A percentile compares a stretch with the other conserved stretches of the same genome.
phyloP scores from a whole-genome alignment of 2,797 vertebrate species.

The Pogonophryne albipinna region DNA sequence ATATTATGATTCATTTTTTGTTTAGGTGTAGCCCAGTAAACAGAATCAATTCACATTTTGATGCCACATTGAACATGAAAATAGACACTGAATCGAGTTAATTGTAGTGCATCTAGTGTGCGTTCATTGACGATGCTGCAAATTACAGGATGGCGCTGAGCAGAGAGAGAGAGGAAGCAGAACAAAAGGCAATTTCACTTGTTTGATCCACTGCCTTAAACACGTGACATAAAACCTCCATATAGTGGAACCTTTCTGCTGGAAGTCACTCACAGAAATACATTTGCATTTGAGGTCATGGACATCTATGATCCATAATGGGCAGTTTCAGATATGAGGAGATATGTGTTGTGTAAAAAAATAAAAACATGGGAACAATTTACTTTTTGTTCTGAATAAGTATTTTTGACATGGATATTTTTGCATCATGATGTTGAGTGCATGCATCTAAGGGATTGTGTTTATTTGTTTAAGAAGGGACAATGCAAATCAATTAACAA shows the following conservation, averaged over 20 bases:
- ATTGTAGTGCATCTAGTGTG: slow-evolving; percentile 79
- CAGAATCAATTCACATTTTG: slow-evolving; percentile 80
- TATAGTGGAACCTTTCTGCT: slow-evolving; percentile 43
- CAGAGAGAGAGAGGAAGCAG: slow-evolving; percentile 66
- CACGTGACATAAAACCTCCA: slow-evolving; percentile 41
- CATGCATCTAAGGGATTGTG: not conserved
- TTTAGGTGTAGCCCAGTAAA: slow-evolving; percentile 65
- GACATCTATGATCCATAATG: slow-evolving; percentile 5
- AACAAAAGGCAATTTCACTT: slow-evolving; percentile 71
- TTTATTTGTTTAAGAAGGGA: no score
- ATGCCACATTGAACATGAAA: slow-evolving; percentile 79
- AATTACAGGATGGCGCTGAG: slow-evolving; percentile 78
- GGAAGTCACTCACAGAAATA: slow-evolving; percentile 38
- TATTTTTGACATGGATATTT: not conserved
- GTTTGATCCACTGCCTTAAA: slow-evolving; percentile 66
- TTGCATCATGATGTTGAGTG: not conserved
- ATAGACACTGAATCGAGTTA: slow-evolving; percentile 77
- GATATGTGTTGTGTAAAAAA: not conserved
- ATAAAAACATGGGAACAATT: not conserved
- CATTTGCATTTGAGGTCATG: slow-evolving; percentile 46
- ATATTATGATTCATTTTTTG: slow-evolving; percentile 43
- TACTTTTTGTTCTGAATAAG: not conserved
- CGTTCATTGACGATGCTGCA: slow-evolving; percentile 78
- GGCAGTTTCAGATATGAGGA: slow-evolving; percentile 15
- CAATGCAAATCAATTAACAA: no score